Evolutionary conservation across 2,113 vertebrate genomes (phyloP).

Genomic region (Sarotherodon lohbergeri): DNA sequence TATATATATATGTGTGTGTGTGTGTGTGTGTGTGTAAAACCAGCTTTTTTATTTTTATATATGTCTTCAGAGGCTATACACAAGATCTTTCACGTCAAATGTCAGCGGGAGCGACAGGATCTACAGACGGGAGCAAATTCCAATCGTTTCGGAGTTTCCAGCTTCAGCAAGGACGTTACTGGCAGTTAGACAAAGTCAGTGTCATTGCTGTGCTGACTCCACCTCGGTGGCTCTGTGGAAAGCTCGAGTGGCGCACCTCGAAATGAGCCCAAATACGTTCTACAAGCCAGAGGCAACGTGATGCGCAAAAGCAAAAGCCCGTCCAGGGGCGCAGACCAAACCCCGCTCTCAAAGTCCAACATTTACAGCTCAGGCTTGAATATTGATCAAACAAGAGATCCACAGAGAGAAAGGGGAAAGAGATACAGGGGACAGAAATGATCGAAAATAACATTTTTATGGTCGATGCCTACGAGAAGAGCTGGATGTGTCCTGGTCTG

Average conservation of each 20-base stretch:
- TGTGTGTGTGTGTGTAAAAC: accelerated
- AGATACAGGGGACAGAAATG: not conserved
- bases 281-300: not conserved
- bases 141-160: not conserved
- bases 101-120: not conserved
- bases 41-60: not conserved
- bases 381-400: not conserved
- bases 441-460: conserved; percentile 15
- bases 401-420: not conserved
- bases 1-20: too few species aligned
- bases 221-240: conserved; percentile 5
- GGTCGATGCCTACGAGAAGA: not conserved
- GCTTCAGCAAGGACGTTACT: not conserved
- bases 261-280: not conserved
- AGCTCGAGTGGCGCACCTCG: conserved; percentile 22
- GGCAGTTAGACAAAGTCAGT: not conserved
- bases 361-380: not conserved
- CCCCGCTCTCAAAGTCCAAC: not conserved
- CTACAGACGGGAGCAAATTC: not conserved
- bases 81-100: not conserved
- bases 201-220: conserved; percentile 11
- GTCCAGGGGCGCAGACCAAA: not conserved
- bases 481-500: not conserved
- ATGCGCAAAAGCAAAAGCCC: conserved; percentile 14
- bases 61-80: not conserved